Percentiles rank a stretch among this genome's conserved stretches.
phyloP scores from a whole-genome alignment of 1,140 invertebrate species.

The Habropoda laboriosa region DNA sequence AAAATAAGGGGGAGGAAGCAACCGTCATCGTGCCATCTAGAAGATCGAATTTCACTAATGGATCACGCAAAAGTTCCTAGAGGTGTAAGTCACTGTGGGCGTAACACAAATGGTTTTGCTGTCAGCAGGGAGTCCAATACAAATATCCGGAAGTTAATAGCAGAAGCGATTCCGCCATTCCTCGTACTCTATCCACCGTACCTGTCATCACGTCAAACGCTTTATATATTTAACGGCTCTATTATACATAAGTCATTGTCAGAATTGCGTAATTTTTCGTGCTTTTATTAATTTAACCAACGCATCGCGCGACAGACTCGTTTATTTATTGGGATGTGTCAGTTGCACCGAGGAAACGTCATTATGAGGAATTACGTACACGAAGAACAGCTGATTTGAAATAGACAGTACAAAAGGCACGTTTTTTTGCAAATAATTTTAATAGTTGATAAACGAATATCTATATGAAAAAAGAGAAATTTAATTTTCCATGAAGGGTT shows the following conservation, averaged over 20 bases:
- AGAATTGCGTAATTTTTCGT: background rate
- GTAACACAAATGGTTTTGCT: conserved; percentile 30
- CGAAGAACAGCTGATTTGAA: too few relatives aligned
- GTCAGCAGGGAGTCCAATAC: conserved; percentile 41
- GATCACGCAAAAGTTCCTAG: conserved; percentile 61
- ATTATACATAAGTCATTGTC: background rate
- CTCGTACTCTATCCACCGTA: background rate
- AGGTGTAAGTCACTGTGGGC: conserved; percentile 52
- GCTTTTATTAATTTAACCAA: background rate
- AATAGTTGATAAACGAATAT: too few relatives aligned
- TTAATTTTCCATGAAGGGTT: too few relatives aligned
- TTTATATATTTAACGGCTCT: background rate
- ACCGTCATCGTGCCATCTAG: conserved; percentile 6
- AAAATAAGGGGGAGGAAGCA: background rate
- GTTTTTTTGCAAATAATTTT: too few relatives aligned
- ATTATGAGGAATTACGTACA: too few relatives aligned
- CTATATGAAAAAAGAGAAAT: too few relatives aligned
- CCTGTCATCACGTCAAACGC: conserved; percentile 10
- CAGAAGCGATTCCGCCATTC: conserved; percentile 26
- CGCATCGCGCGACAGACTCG: too few relatives aligned
- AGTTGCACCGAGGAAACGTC: too few relatives aligned
- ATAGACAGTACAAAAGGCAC: too few relatives aligned
- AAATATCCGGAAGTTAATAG: conserved; percentile 56
- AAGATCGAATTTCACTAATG: conserved; percentile 64
- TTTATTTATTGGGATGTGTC: too few relatives aligned